These are phyloP conservation scores for Phaethon lepturus DNA, from an alignment of 2,113 vertebrate genomes.

Conservation along the genomic window DNA sequence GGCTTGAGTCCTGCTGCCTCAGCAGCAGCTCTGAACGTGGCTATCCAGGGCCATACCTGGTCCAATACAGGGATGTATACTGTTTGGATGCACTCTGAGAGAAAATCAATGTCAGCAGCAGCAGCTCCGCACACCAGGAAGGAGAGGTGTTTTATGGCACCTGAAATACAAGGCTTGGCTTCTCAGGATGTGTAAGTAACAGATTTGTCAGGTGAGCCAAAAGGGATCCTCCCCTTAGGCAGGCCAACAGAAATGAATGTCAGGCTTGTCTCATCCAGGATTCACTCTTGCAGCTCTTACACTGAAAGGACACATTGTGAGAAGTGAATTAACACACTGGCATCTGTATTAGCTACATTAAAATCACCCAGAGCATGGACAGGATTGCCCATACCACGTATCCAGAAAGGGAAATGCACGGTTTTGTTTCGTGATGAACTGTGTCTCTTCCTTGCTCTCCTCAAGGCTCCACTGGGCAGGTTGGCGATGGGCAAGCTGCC, in stretches of 20 bases:
- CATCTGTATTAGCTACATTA: neutral
- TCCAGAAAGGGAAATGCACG: neutral
- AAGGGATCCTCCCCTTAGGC: conserved; percentile 6
- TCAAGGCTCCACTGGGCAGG: neutral
- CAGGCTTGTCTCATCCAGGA: neutral
- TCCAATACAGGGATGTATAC: neutral
- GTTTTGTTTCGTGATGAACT: neutral
- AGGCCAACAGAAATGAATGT: neutral
- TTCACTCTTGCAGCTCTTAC: neutral
- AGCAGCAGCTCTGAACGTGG: neutral
- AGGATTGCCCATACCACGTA: neutral
- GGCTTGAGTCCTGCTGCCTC: accelerated
- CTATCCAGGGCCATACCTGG: neutral
- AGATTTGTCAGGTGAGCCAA: conserved; percentile 24
- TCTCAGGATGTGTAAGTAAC: neutral
- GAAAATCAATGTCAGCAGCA: neutral
- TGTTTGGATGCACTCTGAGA: neutral
- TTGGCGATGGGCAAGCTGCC: neutral
- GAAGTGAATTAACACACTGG: conserved; percentile 12
- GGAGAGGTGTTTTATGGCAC: neutral
- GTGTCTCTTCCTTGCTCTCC: neutral
- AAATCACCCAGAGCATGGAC: neutral
- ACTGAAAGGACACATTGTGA: conserved; percentile 42
- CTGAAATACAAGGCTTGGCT: neutral
- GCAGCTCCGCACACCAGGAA: neutral